A percentile compares a stretch with the other conserved stretches of the same genome.
phyloP scores from a whole-genome alignment of 2,888 invertebrate species.

The Leucophenga maculata region DNA sequence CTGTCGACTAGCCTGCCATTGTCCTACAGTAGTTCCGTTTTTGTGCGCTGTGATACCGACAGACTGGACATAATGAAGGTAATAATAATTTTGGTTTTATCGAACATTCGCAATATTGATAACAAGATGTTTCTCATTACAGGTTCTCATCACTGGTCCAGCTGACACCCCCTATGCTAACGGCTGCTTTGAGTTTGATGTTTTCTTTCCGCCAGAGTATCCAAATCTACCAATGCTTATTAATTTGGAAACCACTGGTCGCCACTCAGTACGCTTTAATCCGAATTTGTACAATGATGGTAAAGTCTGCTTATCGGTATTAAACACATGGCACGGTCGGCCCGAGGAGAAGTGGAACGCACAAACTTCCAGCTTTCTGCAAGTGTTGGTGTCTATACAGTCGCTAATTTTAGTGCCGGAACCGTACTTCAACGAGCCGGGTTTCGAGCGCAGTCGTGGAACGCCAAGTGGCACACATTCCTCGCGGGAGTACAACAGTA shows the following conservation, averaged over 20 bases:
- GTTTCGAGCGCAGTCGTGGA: slow-evolving; percentile 91
- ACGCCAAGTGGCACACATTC: slow-evolving; percentile 90
- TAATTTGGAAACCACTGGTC: slow-evolving; percentile 91
- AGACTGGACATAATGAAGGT: slow-evolving; percentile 96
- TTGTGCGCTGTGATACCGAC: slow-evolving; percentile 95
- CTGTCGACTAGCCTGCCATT: slow-evolving; percentile 92
- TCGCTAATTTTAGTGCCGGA: slow-evolving; percentile 92
- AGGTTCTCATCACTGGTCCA: slow-evolving; percentile 93
- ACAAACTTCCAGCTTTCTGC: slow-evolving; percentile 93
- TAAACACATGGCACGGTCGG: slow-evolving; percentile 97
- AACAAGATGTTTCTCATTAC: slow-evolving; percentile 34
- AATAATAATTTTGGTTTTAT: slow-evolving; percentile 60
- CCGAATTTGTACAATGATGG: slow-evolving; percentile 96
- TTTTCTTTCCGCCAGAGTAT: slow-evolving; percentile 89
- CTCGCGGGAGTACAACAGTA: slow-evolving; percentile 94
- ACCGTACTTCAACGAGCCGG: slow-evolving; percentile 96
- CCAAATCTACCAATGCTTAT: slow-evolving; percentile 91
- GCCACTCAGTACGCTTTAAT: slow-evolving; percentile 91
- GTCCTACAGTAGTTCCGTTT: slow-evolving; percentile 93
- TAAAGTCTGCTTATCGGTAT: slow-evolving; percentile 93
- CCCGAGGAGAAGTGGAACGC: slow-evolving; percentile 98
- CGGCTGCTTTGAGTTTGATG: slow-evolving; percentile 93
- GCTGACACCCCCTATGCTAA: slow-evolving; percentile 93
- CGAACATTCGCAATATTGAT: too few species aligned
- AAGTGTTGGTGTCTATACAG: slow-evolving; percentile 93